Conservation (phyloP, 2,888 invertebrate species). For the Cyrtodaria siliqua region DNA sequence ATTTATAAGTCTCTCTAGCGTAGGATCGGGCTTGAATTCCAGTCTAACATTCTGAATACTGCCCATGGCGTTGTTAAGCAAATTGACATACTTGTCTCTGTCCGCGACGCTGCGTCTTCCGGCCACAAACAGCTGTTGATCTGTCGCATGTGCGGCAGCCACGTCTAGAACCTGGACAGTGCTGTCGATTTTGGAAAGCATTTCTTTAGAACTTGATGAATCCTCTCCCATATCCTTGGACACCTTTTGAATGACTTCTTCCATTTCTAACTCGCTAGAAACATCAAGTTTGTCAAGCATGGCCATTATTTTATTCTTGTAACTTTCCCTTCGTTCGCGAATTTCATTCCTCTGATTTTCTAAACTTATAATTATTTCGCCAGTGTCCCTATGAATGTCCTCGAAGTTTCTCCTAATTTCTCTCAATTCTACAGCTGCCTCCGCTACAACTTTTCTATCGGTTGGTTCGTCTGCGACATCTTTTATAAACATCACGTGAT, state of each 20-base stretch:
- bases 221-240: conserved; percentile 60
- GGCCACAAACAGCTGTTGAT: conserved; percentile 59
- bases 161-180: conserved; percentile 56
- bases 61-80: conserved; percentile 58
- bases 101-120: conserved; percentile 53
- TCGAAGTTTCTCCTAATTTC: conserved; percentile 58
- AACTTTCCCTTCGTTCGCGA: conserved; percentile 50
- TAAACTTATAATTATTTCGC: conserved; percentile 44
- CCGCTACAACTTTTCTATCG: conserved; percentile 57
- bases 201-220: conserved; percentile 52
- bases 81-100: conserved; percentile 56
- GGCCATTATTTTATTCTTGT: conserved; percentile 51
- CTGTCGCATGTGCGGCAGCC: conserved; percentile 54
- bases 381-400: conserved; percentile 55
- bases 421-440: conserved; percentile 55
- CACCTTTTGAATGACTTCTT: conserved; percentile 50
- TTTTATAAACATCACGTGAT: conserved; percentile 62
- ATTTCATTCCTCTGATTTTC: conserved; percentile 58
- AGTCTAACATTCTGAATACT: conserved; percentile 57
- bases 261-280: conserved; percentile 62
- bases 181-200: conserved; percentile 49
- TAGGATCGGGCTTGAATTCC: conserved; percentile 61
- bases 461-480: conserved; percentile 56
- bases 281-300: conserved; percentile 50
- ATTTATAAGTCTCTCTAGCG: conserved; percentile 52